Evolutionary conservation across 2,113 vertebrate species (phyloP).

Genomic region (Pachyramphus minor): DNA sequence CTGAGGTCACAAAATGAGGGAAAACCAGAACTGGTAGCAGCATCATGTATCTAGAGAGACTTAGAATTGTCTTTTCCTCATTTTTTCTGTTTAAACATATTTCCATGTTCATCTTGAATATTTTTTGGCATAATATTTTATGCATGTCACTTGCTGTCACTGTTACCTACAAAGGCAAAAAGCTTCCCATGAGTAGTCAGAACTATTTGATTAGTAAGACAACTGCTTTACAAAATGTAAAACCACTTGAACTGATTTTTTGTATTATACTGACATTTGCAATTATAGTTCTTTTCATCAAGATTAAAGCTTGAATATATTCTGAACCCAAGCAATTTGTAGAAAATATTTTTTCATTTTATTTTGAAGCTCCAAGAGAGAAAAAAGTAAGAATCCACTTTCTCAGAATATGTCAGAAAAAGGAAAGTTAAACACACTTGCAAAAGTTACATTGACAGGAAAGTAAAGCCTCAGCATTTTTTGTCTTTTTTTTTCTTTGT

Average conservation of each 20-base stretch:
- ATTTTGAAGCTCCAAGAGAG: not conserved
- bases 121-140: not conserved
- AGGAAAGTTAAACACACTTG: not conserved
- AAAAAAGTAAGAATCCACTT: not conserved
- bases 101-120: not conserved
- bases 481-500: not conserved
- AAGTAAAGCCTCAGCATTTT: not conserved
- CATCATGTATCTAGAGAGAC: not conserved
- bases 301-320: constrained; percentile 6
- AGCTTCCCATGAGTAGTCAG: not conserved
- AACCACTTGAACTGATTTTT: not conserved
- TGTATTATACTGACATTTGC: not conserved
- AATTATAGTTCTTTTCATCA: not conserved
- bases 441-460: not conserved
- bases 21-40: not conserved
- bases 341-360: not conserved
- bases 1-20: not conserved
- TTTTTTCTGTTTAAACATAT: not conserved
- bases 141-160: not conserved
- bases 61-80: not conserved
- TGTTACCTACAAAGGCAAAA: not conserved
- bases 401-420: not conserved
- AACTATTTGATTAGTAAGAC: not conserved
- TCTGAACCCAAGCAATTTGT: not conserved
- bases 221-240: not conserved